Evolutionary conservation across 2,797 vertebrate genomes (phyloP), one percentile per base, ranked within the genome.

Genomic region (Myoxocephalus aenaeus): DNA sequence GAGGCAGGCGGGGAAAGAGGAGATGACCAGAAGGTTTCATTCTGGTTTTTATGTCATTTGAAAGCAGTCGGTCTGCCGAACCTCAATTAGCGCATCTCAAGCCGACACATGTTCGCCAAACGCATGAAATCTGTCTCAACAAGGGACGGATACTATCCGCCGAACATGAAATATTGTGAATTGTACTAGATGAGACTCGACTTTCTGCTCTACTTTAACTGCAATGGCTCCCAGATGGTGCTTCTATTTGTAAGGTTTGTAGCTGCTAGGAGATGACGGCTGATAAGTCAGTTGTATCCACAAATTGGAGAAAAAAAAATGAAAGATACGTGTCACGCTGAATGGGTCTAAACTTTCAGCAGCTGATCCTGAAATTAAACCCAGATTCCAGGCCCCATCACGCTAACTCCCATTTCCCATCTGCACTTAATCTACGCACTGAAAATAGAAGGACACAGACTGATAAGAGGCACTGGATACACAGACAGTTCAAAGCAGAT

Each of bases 371-470:
- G 46, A 79, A 78, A 77, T 74, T 18, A 77, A 81, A 73, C 32
- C 15, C 14, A 36, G 22, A 56, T 69, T 56, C 65, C 22, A 12
- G 51, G n/a, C 10, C 62, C 15, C 63, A 27, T 17, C 51, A 2
- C 22, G 20, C 51, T 53, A 6, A 13, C 61, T 11, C 51, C 46
- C 15, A 7, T 80, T 85, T 87, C 85, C 85, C 91, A 92, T 91
- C 90, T 93, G 92, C 90, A 92, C 77, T 84, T 50, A 87, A 87
- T 93, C 77, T 88, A 14, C 27, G 42, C 73, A 22, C 74, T 87
- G 85, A 83, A 90, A 91, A 91, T 86, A 91, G 84, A 83, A 77
- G 71, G 34, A 80, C 48, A 66, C 51, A 51, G 66, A 71, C 78
- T 75, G 85, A 91, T 93, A 73, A 88, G 77, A 79, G 54, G 46